Conservation (phyloP, 2,113 vertebrate species). For the Tylochromis polylepis region DNA sequence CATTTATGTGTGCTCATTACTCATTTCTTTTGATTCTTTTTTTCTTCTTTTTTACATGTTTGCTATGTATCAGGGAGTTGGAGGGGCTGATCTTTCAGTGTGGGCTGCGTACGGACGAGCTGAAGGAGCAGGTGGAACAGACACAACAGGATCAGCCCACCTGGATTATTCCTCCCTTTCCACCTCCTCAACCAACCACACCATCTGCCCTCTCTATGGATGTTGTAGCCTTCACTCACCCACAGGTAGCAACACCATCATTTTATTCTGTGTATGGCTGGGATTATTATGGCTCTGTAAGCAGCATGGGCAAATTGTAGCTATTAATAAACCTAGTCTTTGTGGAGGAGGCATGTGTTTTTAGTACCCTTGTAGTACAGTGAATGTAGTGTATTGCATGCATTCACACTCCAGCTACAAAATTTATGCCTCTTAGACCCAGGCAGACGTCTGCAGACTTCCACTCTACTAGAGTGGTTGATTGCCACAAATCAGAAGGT, state of each 20-base stretch:
- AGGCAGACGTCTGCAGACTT: neutral
- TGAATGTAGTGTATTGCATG: neutral
- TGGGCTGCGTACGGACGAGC: constrained; percentile 77
- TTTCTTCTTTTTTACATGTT: neutral
- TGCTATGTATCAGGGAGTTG: constrained; percentile 70
- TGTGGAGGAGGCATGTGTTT: neutral
- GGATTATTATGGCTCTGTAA: neutral
- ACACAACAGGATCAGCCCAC: neutral
- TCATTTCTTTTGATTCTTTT: neutral
- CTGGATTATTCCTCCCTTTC: neutral
- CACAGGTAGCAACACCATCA: constrained; percentile 65
- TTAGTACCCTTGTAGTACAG: neutral
- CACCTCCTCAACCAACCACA: neutral
- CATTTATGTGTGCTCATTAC: neutral
- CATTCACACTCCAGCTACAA: neutral
- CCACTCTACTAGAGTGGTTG: neutral
- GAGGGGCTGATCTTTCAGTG: constrained; percentile 83
- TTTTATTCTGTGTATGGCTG: neutral
- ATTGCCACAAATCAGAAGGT: neutral
- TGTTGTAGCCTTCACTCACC: neutral
- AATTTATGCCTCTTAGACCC: too few relatives aligned
- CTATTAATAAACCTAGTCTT: neutral
- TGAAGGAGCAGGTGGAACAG: constrained; percentile 76
- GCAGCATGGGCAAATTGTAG: too few relatives aligned
- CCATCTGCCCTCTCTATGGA: neutral